phyloP scores from a whole-genome alignment of 1,140 invertebrate genomes.

The Eciton burchellii region DNA sequence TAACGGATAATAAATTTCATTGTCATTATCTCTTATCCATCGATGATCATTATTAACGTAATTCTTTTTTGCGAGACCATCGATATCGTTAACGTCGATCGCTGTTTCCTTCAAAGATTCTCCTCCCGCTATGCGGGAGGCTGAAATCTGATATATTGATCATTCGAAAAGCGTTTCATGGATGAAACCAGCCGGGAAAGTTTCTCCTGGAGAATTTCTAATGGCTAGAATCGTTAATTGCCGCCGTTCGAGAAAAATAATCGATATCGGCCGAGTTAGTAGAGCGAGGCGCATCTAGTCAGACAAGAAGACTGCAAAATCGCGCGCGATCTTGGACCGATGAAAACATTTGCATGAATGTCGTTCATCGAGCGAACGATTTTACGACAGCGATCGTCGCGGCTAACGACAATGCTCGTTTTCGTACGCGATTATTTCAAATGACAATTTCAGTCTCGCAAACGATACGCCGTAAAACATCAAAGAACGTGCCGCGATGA shows the following conservation, averaged over 20 bases:
- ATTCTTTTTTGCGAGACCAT: background rate
- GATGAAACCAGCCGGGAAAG: background rate
- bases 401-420: conserved; percentile 51
- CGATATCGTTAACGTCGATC: background rate
- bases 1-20: conserved; percentile 31
- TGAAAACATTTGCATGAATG: conserved; percentile 31
- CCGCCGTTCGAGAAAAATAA: conserved; percentile 25
- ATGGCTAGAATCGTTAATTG: conserved; percentile 59
- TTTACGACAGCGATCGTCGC: conserved; percentile 47
- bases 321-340: conserved; percentile 43
- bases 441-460: conserved; percentile 1
- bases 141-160: background rate
- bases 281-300: conserved; percentile 50
- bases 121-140: background rate
- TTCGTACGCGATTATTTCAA: conserved; percentile 42
- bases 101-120: background rate
- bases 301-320: conserved; percentile 58
- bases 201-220: conserved; percentile 12
- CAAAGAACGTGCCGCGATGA: background rate
- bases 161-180: background rate
- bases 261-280: conserved; percentile 56
- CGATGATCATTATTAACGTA: background rate
- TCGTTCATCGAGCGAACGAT: conserved; percentile 44
- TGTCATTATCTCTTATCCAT: background rate
- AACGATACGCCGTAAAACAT: conserved; percentile 29